phyloP scores from a whole-genome alignment of 1,140 invertebrate species.

The Dendroctonus valens region DNA sequence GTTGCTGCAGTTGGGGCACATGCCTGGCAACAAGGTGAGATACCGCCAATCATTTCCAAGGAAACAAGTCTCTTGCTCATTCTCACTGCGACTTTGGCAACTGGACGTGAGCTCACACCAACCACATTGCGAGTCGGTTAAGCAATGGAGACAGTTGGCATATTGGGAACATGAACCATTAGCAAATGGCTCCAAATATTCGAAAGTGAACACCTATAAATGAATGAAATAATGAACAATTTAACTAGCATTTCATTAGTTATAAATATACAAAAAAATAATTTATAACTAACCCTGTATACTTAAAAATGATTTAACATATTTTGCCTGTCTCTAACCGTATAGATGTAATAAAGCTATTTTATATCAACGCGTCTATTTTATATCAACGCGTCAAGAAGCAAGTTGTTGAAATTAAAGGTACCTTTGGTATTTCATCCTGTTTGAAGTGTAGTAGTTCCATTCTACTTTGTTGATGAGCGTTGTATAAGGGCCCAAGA shows the following conservation, averaged over 20 bases:
- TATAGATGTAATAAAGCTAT: too few relatives aligned
- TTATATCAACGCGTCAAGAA: too few relatives aligned
- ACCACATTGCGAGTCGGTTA: conserved; percentile 84
- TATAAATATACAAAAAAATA: background rate
- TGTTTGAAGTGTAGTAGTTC: conserved; percentile 72
- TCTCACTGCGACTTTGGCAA: conserved; percentile 61
- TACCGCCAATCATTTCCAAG: conserved; percentile 69
- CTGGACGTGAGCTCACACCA: conserved; percentile 78
- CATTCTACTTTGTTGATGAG: conserved; percentile 73
- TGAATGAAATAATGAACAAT: background rate
- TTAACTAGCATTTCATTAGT: too few relatives aligned
- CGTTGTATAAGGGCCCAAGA: conserved; percentile 51
- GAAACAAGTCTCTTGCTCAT: conserved; percentile 64
- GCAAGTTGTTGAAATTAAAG: background rate
- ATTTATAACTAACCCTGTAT: too few relatives aligned
- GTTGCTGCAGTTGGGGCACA: conserved; percentile 85
- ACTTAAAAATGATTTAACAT: too few relatives aligned
- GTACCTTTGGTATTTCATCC: conserved; percentile 67
- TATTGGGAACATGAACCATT: conserved; percentile 77
- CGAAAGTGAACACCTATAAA: conserved; percentile 71
- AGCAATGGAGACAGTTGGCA: conserved; percentile 81
- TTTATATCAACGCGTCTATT: too few relatives aligned
- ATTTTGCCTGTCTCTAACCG: too few relatives aligned
- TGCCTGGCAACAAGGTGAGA: conserved; percentile 72
- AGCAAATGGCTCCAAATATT: conserved; percentile 84